phyloP scores from a whole-genome alignment of 2,113 vertebrate genomes.

The Anthoscopus minutus region DNA sequence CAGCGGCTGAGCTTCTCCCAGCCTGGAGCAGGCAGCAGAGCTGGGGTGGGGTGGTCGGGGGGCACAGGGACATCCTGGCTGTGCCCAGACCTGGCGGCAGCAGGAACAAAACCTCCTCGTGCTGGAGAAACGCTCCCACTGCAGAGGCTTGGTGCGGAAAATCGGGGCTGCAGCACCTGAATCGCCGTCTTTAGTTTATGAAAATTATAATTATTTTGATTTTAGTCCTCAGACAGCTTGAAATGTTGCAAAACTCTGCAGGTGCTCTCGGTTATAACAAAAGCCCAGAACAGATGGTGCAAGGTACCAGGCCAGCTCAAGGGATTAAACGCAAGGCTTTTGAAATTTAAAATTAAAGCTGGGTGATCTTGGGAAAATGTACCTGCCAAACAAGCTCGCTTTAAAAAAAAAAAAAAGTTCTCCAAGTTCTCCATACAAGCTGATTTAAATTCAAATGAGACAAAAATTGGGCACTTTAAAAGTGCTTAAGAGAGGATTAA shows the following conservation, averaged over 20 bases:
- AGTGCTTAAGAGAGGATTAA: constrained; percentile 57
- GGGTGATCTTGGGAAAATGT: constrained; percentile 73
- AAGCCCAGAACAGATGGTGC: constrained; percentile 80
- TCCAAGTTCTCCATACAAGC: constrained; percentile 66
- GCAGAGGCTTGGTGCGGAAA: constrained; percentile 23
- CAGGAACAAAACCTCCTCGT: background rate
- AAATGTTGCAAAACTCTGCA: constrained; percentile 82
- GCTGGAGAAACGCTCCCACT: background rate
- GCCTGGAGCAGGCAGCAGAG: background rate
- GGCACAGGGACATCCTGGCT: background rate
- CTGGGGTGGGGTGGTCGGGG: rapidly evolving
- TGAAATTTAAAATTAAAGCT: constrained; percentile 83
- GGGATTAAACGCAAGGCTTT: constrained; percentile 80
- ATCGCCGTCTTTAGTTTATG: constrained; percentile 64
- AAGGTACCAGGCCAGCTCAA: constrained; percentile 79
- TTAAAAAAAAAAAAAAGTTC: constrained; percentile 59
- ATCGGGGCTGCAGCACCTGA: constrained; percentile 47
- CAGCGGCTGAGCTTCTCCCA: background rate
- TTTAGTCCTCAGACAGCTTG: constrained; percentile 77
- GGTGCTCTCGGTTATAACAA: constrained; percentile 78
- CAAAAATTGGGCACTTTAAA: constrained; percentile 69
- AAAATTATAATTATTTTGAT: constrained; percentile 82
- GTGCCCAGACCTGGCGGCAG: background rate
- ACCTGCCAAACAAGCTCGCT: constrained; percentile 71
- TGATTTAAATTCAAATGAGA: constrained; percentile 76